Evolutionary conservation across 2,113 vertebrate species (phyloP).

Genomic region (Siphamia tubifer): DNA sequence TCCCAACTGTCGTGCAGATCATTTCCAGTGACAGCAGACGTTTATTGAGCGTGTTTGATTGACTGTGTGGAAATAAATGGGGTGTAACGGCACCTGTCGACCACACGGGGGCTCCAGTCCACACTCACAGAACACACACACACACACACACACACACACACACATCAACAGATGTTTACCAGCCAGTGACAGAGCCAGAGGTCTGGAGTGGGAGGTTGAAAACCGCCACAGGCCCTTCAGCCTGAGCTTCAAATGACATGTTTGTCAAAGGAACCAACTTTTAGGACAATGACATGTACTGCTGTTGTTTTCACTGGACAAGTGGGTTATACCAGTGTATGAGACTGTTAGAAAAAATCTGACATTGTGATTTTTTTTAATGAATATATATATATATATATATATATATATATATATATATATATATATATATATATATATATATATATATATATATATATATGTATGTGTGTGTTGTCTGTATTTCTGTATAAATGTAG

Average conservation of each 20-base stretch:
- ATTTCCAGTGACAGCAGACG: conserved; percentile 5
- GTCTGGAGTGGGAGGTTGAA: conserved; percentile 30
- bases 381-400: no score
- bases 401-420: no score
- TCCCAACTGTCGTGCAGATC: conserved; percentile 4
- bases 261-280: not conserved
- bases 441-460: no score
- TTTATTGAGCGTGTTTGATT: conserved; percentile 27
- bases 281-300: no score
- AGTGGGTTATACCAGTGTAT: no score
- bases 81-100: not conserved
- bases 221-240: conserved; percentile 23
- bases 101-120: conserved; percentile 69
- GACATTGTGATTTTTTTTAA: no score
- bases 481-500: no score
- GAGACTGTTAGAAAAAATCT: no score
- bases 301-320: no score
- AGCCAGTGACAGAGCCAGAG: conserved; percentile 31
- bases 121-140: no score
- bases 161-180: conserved; percentile 68
- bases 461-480: no score
- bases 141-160: conserved; percentile 35
- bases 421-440: no score
- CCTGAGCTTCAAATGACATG: not conserved
- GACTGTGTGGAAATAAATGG: not conserved